A percentile compares a stretch with the other conserved stretches of the same genome.
Conservation (phyloP, 2,888 invertebrate species). For the Margaritifera margaritifera region DNA sequence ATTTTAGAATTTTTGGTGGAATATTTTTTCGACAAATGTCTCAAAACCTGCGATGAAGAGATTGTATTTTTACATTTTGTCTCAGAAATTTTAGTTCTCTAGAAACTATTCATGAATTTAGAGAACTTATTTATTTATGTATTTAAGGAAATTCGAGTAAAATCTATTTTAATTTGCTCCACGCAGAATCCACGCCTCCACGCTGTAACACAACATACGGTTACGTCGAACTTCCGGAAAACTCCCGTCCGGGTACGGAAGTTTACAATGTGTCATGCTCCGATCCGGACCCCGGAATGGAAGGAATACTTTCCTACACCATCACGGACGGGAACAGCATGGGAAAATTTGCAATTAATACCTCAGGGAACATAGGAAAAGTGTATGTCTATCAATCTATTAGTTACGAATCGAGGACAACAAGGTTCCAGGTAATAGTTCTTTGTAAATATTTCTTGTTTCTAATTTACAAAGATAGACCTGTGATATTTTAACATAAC, state of each 20-base stretch:
- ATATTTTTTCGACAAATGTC: too few species aligned
- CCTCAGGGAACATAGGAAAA: constrained; percentile 19
- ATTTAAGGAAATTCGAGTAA: too few species aligned
- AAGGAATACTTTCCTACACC: constrained; percentile 31
- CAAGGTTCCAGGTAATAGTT: constrained; percentile 18
- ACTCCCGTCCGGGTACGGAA: constrained; percentile 18
- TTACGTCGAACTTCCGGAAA: constrained; percentile 24
- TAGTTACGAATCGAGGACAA: constrained; percentile 27
- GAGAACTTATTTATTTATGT: too few species aligned
- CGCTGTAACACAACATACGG: constrained; percentile 19
- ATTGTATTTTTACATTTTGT: too few species aligned
- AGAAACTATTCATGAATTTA: too few species aligned
- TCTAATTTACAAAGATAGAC: neutral
- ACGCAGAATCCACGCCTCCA: constrained; percentile 1
- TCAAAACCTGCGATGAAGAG: too few species aligned
- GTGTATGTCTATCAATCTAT: constrained; percentile 28
- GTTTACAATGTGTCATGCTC: constrained; percentile 32
- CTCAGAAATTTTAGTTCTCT: too few species aligned
- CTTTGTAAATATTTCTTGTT: neutral
- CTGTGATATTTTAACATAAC: neutral
- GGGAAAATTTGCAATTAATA: constrained; percentile 30
- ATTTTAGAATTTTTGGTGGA: too few species aligned
- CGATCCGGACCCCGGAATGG: constrained; percentile 24
- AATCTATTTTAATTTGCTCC: too few species aligned
- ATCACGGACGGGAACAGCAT: constrained; percentile 40